phyloP scores from a whole-genome alignment of 2,888 invertebrate genomes.

The Hirtodrosophila alboralis region DNA sequence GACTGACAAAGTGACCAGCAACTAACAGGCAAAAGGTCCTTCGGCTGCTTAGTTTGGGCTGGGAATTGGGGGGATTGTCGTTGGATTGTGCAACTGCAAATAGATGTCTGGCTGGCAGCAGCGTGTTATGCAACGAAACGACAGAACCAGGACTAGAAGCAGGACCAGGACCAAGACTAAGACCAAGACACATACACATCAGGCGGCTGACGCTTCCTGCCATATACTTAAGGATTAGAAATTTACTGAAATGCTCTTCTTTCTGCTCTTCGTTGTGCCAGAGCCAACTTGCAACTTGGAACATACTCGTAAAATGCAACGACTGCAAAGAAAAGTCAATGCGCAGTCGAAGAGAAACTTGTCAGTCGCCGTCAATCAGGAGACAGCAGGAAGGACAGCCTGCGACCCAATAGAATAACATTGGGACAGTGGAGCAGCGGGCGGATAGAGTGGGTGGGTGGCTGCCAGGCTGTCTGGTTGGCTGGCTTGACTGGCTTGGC shows the following conservation, averaged over 20 bases:
- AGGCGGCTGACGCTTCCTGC: constrained; percentile 70
- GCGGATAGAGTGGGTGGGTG: constrained; percentile 6
- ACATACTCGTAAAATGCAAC: constrained; percentile 77
- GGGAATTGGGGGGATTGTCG: not conserved
- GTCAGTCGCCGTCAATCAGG: constrained; percentile 80
- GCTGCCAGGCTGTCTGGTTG: no score
- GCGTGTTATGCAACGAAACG: constrained; percentile 60
- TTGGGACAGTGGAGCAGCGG: constrained; percentile 16
- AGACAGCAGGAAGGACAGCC: constrained; percentile 57
- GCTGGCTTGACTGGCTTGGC: constrained; percentile 18
- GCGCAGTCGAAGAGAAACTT: constrained; percentile 80
- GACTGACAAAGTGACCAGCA: constrained; percentile 74
- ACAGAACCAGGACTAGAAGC: constrained; percentile 11
- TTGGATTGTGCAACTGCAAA: constrained; percentile 1
- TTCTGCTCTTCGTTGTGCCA: constrained; percentile 41
- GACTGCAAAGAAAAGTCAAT: constrained; percentile 75
- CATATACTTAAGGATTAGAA: constrained; percentile 81
- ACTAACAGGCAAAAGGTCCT: constrained; percentile 25
- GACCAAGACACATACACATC: constrained; percentile 46
- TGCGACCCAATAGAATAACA: constrained; percentile 76
- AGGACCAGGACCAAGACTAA: constrained; percentile 1
- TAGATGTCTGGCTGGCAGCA: constrained; percentile 25
- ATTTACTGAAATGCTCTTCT: constrained; percentile 76
- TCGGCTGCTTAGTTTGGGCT: constrained; percentile 7
- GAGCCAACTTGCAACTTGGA: constrained; percentile 56